Percentiles rank a stretch among this genome's conserved stretches.
Evolutionary conservation across 2,113 vertebrate genomes (phyloP).

Genomic region (Scophthalmus maximus): DNA sequence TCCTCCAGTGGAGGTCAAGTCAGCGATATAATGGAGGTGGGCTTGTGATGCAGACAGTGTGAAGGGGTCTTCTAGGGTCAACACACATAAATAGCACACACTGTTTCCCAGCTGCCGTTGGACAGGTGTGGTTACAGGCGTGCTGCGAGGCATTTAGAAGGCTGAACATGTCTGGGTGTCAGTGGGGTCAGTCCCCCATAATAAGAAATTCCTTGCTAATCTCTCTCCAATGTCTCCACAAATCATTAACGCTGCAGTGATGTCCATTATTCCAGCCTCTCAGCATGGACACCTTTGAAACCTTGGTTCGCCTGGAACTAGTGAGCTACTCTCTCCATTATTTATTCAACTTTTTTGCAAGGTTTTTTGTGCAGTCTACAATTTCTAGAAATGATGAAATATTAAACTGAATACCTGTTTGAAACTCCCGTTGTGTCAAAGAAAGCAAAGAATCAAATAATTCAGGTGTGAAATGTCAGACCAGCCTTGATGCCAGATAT

Average conservation of each 20-base stretch:
- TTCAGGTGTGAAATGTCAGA: conserved; percentile 21
- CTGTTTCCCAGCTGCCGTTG: conserved; percentile 32
- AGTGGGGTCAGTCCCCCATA: conserved; percentile 12
- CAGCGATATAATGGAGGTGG: conserved; percentile 16
- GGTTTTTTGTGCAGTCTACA: no score
- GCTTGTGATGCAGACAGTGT: conserved; percentile 48
- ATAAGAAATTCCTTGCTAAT: conserved; percentile 28
- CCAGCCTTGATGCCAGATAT: conserved; percentile 33
- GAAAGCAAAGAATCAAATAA: conserved; percentile 25
- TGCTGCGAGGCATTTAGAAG: conserved; percentile 34
- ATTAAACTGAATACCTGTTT: not conserved
- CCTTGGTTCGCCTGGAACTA: not conserved
- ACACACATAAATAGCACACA: conserved; percentile 34
- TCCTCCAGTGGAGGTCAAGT: conserved; percentile 29
- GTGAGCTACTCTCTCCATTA: not conserved
- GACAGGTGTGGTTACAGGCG: conserved; percentile 11
- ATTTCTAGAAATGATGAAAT: conserved; percentile 2
- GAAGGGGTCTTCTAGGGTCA: conserved; percentile 40
- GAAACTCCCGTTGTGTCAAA: conserved; percentile 16
- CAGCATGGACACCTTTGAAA: not conserved
- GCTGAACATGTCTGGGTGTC: conserved; percentile 40
- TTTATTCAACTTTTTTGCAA: not conserved
- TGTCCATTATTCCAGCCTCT: not conserved
- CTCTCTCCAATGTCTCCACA: conserved; percentile 11
- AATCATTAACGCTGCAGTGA: conserved; percentile 1